Base-by-base conservation (phyloP, 2,113 vertebrate genomes). In the Vulpes vulpes region DNA sequence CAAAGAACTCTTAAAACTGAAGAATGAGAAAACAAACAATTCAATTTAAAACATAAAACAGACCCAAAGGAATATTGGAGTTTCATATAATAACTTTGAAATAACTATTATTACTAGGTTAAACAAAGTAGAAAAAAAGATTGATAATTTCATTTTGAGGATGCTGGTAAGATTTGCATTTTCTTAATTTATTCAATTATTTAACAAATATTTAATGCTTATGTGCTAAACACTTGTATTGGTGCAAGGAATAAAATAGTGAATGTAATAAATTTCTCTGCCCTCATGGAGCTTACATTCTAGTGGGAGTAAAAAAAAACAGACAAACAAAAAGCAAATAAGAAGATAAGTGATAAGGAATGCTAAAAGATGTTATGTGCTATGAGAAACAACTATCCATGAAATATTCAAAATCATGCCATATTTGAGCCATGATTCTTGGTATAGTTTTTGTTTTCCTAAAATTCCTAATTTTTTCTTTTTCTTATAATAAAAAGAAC, bases 81-180 rank as follows among this genome's bases (percentile, higher is more conserved):
- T 83, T 62, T n/a, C 89, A 69, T 65, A 89, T 84, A 79, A 88
- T 32, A 83, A 94, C 53, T 84, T 74, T 55, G 69, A 76, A 89
- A 69, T 55, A 81, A 73, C 49, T 62, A 30, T 1, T 8, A 16
- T 92, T 71, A 74, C 25, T 51, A 82, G 55, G 57, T 16, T 86
- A 23, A 65, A 80, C 74, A 91, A 86, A 84, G 53, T 30, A 83
- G 67, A 81, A 81, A 73, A 67, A 81, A 94, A 51, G 59, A 67
- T 76, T 55, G 17, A 53, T 43, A 43, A 93, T 67, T 85, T 80
- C 79, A 43, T 16, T 17, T 85, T 80, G 71, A 86, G 11, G 27
- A 80, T 64, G n/a, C 35, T 57, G 25, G n/a, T 51, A 94, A 81
- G 9, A 35, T 64, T 64, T 88, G 78, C 43, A 62, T 64, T 94